Base-by-base conservation (phyloP, 2,113 vertebrate species). In the Vanacampus margaritifer region DNA sequence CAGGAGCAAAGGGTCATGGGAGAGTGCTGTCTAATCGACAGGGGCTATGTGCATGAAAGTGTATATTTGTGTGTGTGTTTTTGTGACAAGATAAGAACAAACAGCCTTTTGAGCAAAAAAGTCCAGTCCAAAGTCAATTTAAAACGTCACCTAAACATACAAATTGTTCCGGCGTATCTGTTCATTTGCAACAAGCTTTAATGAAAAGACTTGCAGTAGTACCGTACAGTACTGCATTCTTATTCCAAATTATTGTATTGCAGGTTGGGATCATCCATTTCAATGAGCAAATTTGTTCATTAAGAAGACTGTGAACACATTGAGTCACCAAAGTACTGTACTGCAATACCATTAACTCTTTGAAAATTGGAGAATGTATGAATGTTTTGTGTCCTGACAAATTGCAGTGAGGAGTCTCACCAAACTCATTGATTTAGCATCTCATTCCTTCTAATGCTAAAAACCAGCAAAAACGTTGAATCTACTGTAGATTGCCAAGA, bases 1-100 rank as follows among this genome's bases (percentile, higher is more conserved):
- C 72, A 48, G 72, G 82, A 87, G 79, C 85, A 86, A 72, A 76
- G 85, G 88, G 84, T 90, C 81, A 84, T 87, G 86, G 89, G 86
- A 89, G 86, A 90, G 76, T 79, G 79, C 76, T 69, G 74, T 79
- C 71, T 75, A 81, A 86, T 86, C 72, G 75, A 83, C 79, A 82
- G 66, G 68, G 71, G 70, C 54, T 36, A 23, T 62, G 64, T 32
- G 45, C 64, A 26, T 69, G 56, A 46, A 58, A 74, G 70, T 73
- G 75, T 46, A 35, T 56, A n/a, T 21, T 48, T 48, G 6, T 64
- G 16, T 78, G 69, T 73, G 66, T 54, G 68, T 54, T 11, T 64
- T 53, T 57, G 57, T 57, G 64, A 65, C 66, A 66, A 41, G 68
- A 36, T 69, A 46, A 79, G 69, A 37, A 10, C 56, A 54, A 36